Evolutionary conservation across 1,140 invertebrate genomes (phyloP).

Genomic region (Eupeodes corollae): DNA sequence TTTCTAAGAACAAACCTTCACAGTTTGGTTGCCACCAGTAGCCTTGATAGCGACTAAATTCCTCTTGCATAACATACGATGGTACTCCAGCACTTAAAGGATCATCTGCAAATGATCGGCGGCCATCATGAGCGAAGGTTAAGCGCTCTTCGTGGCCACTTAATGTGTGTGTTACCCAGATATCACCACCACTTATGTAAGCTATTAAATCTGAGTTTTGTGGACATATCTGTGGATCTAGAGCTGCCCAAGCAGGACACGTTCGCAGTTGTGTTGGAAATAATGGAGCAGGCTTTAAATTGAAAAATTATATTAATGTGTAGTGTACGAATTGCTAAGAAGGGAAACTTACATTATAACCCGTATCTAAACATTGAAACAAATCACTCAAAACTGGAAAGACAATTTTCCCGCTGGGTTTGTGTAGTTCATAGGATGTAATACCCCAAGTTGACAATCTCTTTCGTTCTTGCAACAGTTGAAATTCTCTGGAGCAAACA

Average conservation of each 20-base stretch:
- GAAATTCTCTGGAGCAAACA: constrained; percentile 70
- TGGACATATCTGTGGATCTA: constrained; percentile 88
- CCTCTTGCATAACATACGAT: constrained; percentile 96
- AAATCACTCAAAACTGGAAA: constrained; percentile 82
- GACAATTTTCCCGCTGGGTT: constrained; percentile 67
- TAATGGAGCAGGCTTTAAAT: constrained; percentile 50
- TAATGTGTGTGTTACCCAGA: constrained; percentile 73
- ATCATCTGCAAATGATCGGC: constrained; percentile 58
- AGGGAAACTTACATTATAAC: constrained; percentile 45
- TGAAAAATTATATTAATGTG: not conserved
- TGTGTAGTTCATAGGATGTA: constrained; percentile 82
- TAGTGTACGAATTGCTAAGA: not conserved
- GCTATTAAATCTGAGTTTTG: constrained; percentile 75
- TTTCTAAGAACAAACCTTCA: constrained; percentile 41
- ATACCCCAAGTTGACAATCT: constrained; percentile 85
- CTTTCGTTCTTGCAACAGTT: constrained; percentile 82
- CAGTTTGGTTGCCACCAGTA: constrained; percentile 93
- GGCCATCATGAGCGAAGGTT: constrained; percentile 72
- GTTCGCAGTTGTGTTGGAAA: constrained; percentile 62
- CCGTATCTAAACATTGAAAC: constrained; percentile 65
- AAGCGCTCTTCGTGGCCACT: constrained; percentile 62
- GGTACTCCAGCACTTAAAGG: constrained; percentile 83
- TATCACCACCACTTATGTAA: constrained; percentile 80
- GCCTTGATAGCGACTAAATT: constrained; percentile 90
- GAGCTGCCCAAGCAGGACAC: constrained; percentile 50